Evolutionary conservation across 2,797 vertebrate genomes (phyloP), one percentile per base, ranked within the genome.

Genomic region (Gallinago nigripennis): DNA sequence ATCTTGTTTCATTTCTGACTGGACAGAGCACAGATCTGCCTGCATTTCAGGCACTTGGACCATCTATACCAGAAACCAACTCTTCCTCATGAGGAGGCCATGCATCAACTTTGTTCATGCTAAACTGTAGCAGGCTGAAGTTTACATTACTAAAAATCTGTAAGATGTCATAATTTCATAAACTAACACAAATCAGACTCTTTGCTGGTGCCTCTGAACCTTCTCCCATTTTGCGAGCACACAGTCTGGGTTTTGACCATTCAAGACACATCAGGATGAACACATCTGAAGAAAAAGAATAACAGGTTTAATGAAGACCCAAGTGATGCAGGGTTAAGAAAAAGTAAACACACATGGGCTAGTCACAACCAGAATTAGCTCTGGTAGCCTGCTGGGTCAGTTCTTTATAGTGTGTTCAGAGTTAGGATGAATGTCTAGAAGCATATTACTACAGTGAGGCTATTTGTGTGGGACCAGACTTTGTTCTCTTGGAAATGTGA

Each of bases 391-490:
- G 15, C 45, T 71, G 20, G 39, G 35, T 91, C 33, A 39, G 30
- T 65, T 93, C 83, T 72, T 69, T 27, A 79, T 12, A 58, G 41
- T 15, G 16, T 81, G 43, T 9, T 94, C 39, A 90, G 53, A 68
- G 39, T 86, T 77, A 65, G 60, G 35, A 53, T 72, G 73, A 84
- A 43, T 43, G 65, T 66, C 82, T 92, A 88, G 63, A 53, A 83
- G 50, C 69, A 72, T 88, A 60, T 86, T 76, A 91, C 82, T 82
- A 79, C 51, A 70, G 33, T 63, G 79, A 88, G 54, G 71, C 63
- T 84, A 50, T 94, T 95, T 86, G 82, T 95, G 84, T 86, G 43
- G 33, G 46, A 87, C 50, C 69, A 53, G 70, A 31, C 30, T 94
- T 84, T 70, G 18, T 72, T 86, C 50, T 76, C 70, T 60, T 66